These are phyloP conservation scores for Tauraco erythrolophus DNA, from an alignment of 2,113 vertebrate genomes.

Conservation along the genomic window DNA sequence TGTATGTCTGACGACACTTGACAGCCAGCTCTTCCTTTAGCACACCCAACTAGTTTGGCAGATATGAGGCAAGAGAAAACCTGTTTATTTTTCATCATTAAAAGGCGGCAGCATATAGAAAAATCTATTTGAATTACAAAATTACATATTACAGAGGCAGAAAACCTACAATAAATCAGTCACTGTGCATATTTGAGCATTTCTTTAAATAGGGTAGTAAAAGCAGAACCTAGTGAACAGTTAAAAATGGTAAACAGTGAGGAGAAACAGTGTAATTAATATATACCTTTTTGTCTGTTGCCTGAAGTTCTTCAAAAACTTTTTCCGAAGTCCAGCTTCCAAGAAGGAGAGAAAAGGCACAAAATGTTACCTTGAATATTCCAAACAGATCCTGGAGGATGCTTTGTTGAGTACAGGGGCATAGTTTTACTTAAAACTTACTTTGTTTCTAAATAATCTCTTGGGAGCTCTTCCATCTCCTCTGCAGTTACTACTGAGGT, in stretches of 20 bases:
- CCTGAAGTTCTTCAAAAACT: constrained; percentile 96
- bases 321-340: constrained; percentile 95
- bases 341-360: constrained; percentile 31
- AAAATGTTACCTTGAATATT: neutral
- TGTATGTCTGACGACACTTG: neutral
- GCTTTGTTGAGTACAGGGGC: neutral
- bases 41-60: neutral
- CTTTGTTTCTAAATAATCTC: constrained; percentile 93
- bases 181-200: neutral
- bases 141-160: neutral
- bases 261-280: neutral
- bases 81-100: neutral
- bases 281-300: constrained; percentile 91
- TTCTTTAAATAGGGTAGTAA: neutral
- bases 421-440: constrained; percentile 68
- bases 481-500: constrained; percentile 85
- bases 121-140: neutral
- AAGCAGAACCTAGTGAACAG: neutral
- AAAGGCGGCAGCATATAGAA: neutral
- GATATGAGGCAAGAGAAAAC: neutral
- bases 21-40: neutral
- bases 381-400: neutral
- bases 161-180: neutral
- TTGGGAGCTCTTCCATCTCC: constrained; percentile 88
- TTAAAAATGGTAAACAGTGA: neutral